Percentiles rank a stretch among this genome's conserved stretches.
Evolutionary conservation across 2,113 vertebrate species (phyloP).

Genomic region (Calidris pugnax): DNA sequence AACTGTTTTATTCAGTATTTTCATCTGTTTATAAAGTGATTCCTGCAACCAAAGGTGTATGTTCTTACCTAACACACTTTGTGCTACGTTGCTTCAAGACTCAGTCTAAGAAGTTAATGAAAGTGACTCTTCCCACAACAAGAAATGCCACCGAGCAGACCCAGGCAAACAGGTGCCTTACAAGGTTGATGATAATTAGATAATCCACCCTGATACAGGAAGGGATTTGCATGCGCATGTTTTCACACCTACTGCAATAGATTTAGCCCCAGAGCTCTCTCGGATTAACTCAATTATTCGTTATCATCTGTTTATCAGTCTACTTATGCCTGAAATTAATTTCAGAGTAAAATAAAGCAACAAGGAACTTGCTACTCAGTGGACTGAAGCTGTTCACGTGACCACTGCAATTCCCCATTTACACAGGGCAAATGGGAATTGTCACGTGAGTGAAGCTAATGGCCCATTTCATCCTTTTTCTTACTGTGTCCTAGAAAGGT

Average conservation of each 20-base stretch:
- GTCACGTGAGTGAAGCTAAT: background rate
- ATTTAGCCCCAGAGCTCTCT: background rate
- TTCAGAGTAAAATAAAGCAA: background rate
- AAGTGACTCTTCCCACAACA: background rate
- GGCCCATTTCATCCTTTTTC: background rate
- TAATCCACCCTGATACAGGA: background rate
- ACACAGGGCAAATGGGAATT: background rate
- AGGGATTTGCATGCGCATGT: background rate
- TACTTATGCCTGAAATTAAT: background rate
- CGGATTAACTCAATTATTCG: slow-evolving; percentile 21
- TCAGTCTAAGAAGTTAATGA: background rate
- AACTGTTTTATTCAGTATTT: background rate
- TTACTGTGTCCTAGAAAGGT: background rate
- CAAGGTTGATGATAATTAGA: background rate
- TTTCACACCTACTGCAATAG: background rate
- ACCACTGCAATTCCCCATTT: background rate
- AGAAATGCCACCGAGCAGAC: background rate
- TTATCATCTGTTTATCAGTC: background rate
- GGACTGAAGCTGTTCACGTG: background rate
- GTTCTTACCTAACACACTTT: background rate
- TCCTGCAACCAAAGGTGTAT: background rate
- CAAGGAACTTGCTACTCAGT: background rate
- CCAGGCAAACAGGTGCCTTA: background rate
- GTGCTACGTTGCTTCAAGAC: background rate
- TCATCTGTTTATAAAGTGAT: background rate